These are phyloP conservation scores for Cynopterus sphinx DNA, from an alignment of 2,797 vertebrate genomes.

Conservation along the genomic window DNA sequence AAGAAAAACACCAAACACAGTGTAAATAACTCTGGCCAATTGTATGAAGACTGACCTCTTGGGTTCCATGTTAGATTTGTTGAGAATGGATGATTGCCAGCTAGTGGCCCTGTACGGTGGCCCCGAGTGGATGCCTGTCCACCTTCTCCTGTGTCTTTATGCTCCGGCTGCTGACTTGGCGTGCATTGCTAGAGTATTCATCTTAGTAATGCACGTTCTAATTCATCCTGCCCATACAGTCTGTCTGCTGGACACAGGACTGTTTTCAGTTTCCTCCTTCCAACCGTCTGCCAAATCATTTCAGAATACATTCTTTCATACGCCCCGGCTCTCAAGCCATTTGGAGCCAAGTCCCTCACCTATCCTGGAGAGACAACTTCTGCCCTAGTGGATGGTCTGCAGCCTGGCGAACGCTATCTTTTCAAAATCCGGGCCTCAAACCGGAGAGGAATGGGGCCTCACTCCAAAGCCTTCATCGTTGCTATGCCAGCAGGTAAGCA, in stretches of 20 bases:
- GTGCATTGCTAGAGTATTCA: slow-evolving; percentile 79
- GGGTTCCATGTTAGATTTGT: neutral
- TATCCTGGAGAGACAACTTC: slow-evolving; percentile 91
- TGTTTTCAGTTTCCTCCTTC: slow-evolving; percentile 87
- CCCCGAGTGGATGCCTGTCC: neutral
- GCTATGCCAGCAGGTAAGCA: slow-evolving; percentile 93
- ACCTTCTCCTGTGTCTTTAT: slow-evolving; percentile 60
- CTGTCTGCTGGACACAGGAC: slow-evolving; percentile 84
- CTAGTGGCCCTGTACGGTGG: neutral
- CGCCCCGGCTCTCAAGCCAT: slow-evolving; percentile 97
- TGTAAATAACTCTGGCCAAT: neutral
- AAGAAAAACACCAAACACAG: neutral
- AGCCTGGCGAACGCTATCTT: slow-evolving; percentile 96
- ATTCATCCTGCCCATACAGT: slow-evolving; percentile 85
- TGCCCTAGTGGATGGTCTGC: slow-evolving; percentile 93
- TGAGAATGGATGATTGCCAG: neutral
- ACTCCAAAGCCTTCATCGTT: slow-evolving; percentile 95
- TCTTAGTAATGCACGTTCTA: slow-evolving; percentile 84
- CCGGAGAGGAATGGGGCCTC: slow-evolving; percentile 95
- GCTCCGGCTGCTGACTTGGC: slow-evolving; percentile 75
- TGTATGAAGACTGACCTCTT: slow-evolving; percentile 9
- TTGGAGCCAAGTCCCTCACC: slow-evolving; percentile 95
- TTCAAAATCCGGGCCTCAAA: slow-evolving; percentile 98
- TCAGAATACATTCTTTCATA: slow-evolving; percentile 99
- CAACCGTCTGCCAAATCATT: slow-evolving; percentile 88